Evolutionary conservation across 2,113 vertebrate genomes (phyloP).

Genomic region (Eonycteris spelaea): DNA sequence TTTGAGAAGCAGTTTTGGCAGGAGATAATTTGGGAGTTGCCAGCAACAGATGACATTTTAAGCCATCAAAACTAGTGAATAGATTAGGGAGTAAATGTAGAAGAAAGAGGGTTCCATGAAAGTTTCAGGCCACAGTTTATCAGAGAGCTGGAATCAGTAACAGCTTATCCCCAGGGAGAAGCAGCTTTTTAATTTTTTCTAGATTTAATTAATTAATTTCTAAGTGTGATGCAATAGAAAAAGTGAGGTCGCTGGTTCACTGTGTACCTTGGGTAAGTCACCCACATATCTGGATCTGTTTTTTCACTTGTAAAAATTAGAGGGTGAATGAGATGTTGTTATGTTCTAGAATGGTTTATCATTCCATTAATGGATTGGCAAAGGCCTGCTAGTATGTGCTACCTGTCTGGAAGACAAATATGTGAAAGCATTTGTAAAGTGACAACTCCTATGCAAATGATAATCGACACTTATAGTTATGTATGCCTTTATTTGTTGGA

Average conservation of each 20-base stretch:
- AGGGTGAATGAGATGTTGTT: background rate
- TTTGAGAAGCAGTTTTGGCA: slow-evolving; percentile 5
- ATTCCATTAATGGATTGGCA: background rate
- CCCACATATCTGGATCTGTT: background rate
- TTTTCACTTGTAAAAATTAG: background rate
- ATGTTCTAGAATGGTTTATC: slow-evolving; percentile 11
- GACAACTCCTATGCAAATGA: background rate
- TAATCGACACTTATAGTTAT: background rate
- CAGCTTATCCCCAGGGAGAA: slow-evolving; percentile 3
- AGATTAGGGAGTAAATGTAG: background rate
- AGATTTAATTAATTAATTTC: background rate
- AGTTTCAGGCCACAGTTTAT: background rate
- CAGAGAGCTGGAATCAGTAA: background rate
- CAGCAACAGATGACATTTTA: background rate
- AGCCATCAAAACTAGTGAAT: slow-evolving; percentile 3
- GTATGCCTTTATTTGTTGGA: background rate
- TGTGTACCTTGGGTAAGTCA: background rate
- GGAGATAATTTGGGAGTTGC: background rate
- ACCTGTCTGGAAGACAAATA: background rate
- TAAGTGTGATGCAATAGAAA: background rate
- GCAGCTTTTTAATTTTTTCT: background rate
- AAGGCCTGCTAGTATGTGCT: background rate
- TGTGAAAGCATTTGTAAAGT: background rate
- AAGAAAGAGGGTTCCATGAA: background rate
- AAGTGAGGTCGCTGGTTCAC: background rate